phyloP scores from a whole-genome alignment of 2,888 invertebrate genomes.

The Asteroscopus sphinx region DNA sequence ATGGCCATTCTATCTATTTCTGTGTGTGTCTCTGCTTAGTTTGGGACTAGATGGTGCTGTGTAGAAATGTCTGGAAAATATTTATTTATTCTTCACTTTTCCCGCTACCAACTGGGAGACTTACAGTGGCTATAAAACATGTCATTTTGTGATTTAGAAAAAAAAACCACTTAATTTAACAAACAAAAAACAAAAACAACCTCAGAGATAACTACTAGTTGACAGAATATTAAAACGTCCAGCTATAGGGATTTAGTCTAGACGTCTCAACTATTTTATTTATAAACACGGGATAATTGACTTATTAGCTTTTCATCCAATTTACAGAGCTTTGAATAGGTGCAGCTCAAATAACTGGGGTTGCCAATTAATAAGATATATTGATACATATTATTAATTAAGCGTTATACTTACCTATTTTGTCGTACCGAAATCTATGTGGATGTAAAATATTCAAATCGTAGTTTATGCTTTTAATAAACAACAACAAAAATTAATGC shows the following conservation, averaged over 20 bases:
- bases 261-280: slow-evolving; percentile 26
- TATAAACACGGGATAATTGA: slow-evolving; percentile 21
- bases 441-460: slow-evolving; percentile 8
- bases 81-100: too few species aligned
- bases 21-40: too few species aligned
- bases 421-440: slow-evolving; percentile 4
- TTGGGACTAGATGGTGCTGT: too few species aligned
- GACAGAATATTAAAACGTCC: slow-evolving; percentile 26
- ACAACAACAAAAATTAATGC: slow-evolving; percentile 24
- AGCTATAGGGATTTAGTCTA: slow-evolving; percentile 28
- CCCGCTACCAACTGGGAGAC: too few species aligned
- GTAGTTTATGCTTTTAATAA: slow-evolving; percentile 9
- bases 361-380: slow-evolving; percentile 21
- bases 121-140: too few species aligned
- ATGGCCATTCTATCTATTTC: too few species aligned
- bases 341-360: slow-evolving; percentile 5
- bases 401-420: neutral
- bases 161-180: too few species aligned
- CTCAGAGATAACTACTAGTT: slow-evolving; percentile 8
- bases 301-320: slow-evolving; percentile 11
- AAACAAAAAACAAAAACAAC: slow-evolving; percentile 2
- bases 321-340: slow-evolving; percentile 9
- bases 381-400: slow-evolving; percentile 11
- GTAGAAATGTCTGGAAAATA: too few species aligned
- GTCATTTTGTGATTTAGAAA: too few species aligned